Base-by-base conservation (phyloP, 2,113 vertebrate species). In the Rhinoptilus africanus region DNA sequence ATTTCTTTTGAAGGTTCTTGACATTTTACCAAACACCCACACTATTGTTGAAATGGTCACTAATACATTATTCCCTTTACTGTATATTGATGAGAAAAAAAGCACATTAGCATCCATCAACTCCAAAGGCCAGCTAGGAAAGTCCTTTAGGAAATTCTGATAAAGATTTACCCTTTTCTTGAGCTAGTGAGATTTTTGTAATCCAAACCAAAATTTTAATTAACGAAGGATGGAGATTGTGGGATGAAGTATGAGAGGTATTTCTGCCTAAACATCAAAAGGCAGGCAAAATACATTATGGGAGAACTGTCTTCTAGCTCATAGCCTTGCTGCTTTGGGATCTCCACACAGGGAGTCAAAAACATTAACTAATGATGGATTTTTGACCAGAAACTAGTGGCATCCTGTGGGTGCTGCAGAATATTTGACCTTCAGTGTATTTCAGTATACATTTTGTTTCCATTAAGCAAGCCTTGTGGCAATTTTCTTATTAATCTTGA, bases 1-100 rank as follows among this genome's bases (percentile, higher is more conserved):
- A 98, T 98, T 94, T 97, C 96, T 89, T 91, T 79, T 85, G 91
- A 97, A 97, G 94, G 69, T 85, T 93, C 88, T 83, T 94, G 88
- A 93, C 94, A 56, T 83, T 95, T 83, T 82, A 88, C 57, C 75
- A 87, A 93, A 72, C 85, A 91, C 91, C 79, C 78, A 92, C 84
- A 89, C 94, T 93, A 41, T 81, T 91, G 67, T 79, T 95, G 93
- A 97, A 92, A 91, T 87, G 91, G 66, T 73, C 80, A 80, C 89
- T 95, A 96, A 97, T 74, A 89, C 84, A 88, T 97, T 97, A 94
- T 97, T 98, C 88, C 72, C 37, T 72, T 95, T 75, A 62, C 78
- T 92, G 53, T 85, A 89, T 94, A 96, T 94, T 93, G 95, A 89
- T 88, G 74, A 50, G 1, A 71, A 94, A 93, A 83, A 93, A 85